A percentile compares a stretch with the other conserved stretches of the same genome.
Conservation (phyloP, 2,888 invertebrate genomes). For the Mystacides longicornis region DNA sequence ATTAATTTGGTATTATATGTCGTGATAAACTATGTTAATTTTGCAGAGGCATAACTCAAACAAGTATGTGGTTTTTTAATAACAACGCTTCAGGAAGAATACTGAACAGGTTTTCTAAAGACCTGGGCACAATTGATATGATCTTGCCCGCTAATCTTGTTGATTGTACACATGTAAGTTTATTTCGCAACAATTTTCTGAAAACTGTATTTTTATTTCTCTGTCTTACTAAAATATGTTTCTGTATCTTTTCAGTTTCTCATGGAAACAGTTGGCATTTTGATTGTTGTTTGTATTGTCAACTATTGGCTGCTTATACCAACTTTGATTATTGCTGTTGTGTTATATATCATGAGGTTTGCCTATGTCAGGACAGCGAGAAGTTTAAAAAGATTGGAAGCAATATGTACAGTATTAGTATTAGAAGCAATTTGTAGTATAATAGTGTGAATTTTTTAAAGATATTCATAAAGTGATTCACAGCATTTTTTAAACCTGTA, state of each 20-base stretch:
- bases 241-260: constrained; percentile 48
- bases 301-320: constrained; percentile 64
- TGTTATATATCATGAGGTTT: constrained; percentile 59
- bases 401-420: constrained; percentile 47
- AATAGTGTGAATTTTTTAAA: not conserved
- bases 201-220: not conserved
- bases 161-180: constrained; percentile 50
- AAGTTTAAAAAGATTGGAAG: constrained; percentile 64
- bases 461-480: not conserved
- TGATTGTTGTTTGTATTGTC: constrained; percentile 62
- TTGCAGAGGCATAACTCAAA: constrained; percentile 55
- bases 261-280: constrained; percentile 58
- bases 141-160: constrained; percentile 45
- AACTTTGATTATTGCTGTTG: constrained; percentile 52
- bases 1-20: not conserved
- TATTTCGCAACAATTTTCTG: not conserved
- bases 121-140: constrained; percentile 54
- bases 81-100: constrained; percentile 59
- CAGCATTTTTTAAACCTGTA: not conserved
- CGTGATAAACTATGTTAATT: not conserved
- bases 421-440: not conserved
- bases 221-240: too few species aligned
- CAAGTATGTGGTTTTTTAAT: constrained; percentile 72
- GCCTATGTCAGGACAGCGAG: constrained; percentile 69
- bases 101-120: constrained; percentile 61